Percentiles rank a stretch among this genome's conserved stretches.
These are phyloP conservation scores for Desmophyllum pertusum DNA, from an alignment of 92 coral and sea anemone genomes.

Conservation along the genomic window DNA sequence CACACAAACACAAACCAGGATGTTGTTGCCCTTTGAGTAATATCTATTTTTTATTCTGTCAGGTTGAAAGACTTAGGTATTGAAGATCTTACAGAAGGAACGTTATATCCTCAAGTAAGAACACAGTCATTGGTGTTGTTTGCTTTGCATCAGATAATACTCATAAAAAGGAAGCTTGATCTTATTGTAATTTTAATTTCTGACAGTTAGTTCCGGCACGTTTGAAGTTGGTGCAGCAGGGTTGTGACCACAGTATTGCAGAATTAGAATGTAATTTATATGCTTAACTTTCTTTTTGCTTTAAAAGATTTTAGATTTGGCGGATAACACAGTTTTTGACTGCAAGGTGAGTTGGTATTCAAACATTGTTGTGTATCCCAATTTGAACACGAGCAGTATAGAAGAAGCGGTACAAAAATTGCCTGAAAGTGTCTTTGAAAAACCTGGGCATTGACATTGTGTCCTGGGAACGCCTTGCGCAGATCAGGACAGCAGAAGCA, in stretches of 20 bases:
- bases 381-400: too few species aligned
- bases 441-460: too few species aligned
- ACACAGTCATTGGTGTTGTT: not conserved
- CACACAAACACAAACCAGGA: too few species aligned
- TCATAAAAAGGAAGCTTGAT: not conserved
- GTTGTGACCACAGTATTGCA: not conserved
- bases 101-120: constrained; percentile 83
- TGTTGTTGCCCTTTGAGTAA: too few species aligned
- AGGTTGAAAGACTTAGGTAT: constrained; percentile 79
- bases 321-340: constrained; percentile 89
- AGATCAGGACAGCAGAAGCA: too few species aligned
- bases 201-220: not conserved
- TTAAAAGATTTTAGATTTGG: constrained; percentile 80
- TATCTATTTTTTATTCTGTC: not conserved
- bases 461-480: too few species aligned
- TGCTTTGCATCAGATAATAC: not conserved
- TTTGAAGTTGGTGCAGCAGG: not conserved
- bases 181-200: not conserved
- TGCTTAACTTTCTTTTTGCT: not conserved
- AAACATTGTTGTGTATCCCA: not conserved
- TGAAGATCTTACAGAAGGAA: constrained; percentile 67
- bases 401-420: too few species aligned
- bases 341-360: constrained; percentile 70
- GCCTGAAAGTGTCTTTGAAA: too few species aligned
- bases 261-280: not conserved